Percentiles rank a stretch among this genome's conserved stretches.
Conservation (phyloP, 2,888 invertebrate genomes). For the Phoronis australis region DNA sequence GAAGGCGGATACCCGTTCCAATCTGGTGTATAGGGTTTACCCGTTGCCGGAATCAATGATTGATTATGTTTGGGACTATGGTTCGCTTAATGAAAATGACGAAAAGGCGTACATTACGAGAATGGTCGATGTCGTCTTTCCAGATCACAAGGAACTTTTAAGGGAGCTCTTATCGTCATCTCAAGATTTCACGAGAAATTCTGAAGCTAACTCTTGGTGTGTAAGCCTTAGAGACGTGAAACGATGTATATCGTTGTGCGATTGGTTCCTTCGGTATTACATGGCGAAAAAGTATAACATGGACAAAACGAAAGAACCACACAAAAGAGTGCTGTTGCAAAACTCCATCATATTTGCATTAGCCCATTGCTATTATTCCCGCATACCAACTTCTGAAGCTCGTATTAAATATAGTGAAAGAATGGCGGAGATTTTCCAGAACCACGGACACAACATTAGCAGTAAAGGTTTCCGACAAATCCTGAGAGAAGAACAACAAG, state of each 20-base stretch:
- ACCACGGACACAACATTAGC: neutral
- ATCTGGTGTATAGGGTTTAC: conserved; percentile 26
- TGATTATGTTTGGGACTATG: conserved; percentile 32
- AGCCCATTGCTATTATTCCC: conserved; percentile 3
- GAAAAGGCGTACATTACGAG: conserved; percentile 20
- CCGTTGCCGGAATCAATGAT: conserved; percentile 28
- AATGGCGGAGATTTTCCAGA: neutral
- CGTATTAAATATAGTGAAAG: neutral
- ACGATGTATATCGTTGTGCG: neutral
- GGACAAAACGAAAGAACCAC: no score
- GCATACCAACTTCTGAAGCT: neutral
- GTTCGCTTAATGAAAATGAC: conserved; percentile 21
- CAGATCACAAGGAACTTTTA: neutral
- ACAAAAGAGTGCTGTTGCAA: no score
- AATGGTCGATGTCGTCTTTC: conserved; percentile 9
- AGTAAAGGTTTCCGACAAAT: neutral
- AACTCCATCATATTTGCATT: conserved; percentile 4
- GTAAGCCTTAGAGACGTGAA: conserved; percentile 1
- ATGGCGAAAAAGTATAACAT: no score
- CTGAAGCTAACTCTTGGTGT: neutral
- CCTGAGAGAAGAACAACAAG: conserved; percentile 16
- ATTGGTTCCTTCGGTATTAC: no score
- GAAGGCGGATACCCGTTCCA: conserved; percentile 22
- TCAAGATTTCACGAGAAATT: neutral
- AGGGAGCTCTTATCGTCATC: neutral